Evolutionary conservation across 2,797 vertebrate species (phyloP), one percentile per base, ranked within the genome.

Genomic region (Pogoniulus pusillus): DNA sequence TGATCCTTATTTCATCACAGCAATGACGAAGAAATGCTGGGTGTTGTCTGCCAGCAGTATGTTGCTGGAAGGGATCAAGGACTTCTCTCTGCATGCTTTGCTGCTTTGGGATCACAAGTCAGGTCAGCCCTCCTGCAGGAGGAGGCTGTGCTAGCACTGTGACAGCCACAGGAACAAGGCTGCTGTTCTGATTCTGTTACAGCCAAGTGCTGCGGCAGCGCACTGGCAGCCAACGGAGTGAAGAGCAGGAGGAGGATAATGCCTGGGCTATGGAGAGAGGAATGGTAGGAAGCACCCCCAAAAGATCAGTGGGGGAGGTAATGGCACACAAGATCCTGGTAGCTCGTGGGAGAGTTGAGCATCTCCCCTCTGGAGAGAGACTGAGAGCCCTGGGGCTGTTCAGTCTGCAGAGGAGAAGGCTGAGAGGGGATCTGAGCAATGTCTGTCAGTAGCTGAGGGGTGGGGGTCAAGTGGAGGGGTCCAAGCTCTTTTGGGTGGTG

Each of bases 161-260:
- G 63, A 93, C 94, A 73, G 91, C 95, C 73, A 91, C 11, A 9
- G 75, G 77, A 89, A 43, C 73, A 95, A 70, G 93, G 90, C 49
- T 72, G 81, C 26, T 76, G 83, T 93, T 87, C 76, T 94, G 74
- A 93, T 94, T 93, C 96, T 71, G 43, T 92, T 95, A 65, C n/a
- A 84, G 9, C 16, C 41, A 91, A 90, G 82, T 88, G 20, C 82
- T 94, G 90, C 57, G 80, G 57, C 4, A 10, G 41, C 37, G 43
- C 77, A 68, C 51, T 58, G 27, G 15, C 12, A 14, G 87, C 87
- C 89, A 89, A 92, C 5, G 3, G 63, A 83, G 72, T 86, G 70
- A 90, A 59, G 2, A 79, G 85, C 16, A 77, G 75, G 51, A 89
- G 85, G 66, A 89, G 35, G 73, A 87, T 77, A 83, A 37, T 72